Evolutionary conservation across 2,888 invertebrate genomes (phyloP).

Genomic region (Machimus rusticus): DNA sequence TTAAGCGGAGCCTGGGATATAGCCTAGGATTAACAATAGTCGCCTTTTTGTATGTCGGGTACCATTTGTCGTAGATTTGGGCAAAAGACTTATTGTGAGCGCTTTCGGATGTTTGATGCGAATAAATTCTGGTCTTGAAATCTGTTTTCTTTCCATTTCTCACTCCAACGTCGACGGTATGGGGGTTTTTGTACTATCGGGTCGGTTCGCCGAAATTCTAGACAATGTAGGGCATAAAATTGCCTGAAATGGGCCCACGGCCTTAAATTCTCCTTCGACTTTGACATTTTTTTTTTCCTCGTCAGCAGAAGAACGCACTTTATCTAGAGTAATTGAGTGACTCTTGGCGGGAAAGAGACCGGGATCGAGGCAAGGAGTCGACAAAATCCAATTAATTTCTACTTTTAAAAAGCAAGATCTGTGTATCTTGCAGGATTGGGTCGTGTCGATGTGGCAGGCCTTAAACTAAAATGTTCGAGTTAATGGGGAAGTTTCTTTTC

Average conservation of each 20-base stretch:
- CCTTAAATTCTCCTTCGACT: not conserved
- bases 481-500: not conserved
- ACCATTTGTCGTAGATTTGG: not conserved
- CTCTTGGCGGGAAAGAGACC: not conserved
- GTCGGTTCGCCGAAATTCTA: not conserved
- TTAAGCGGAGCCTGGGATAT: not conserved
- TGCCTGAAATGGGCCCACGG: not conserved
- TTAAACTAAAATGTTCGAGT: constrained; percentile 7
- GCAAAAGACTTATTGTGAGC: not conserved
- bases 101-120: constrained; percentile 10
- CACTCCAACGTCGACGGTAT: not conserved
- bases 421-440: constrained; percentile 2
- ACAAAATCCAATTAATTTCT: constrained; percentile 24
- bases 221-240: not conserved
- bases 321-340: not conserved
- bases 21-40: not conserved
- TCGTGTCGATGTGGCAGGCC: not conserved
- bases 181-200: not conserved
- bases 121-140: constrained; percentile 19
- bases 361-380: not conserved
- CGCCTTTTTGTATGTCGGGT: not conserved
- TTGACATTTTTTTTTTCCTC: not conserved
- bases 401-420: constrained; percentile 21
- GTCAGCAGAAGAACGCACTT: not conserved
- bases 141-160: constrained; percentile 24